phyloP scores from a whole-genome alignment of 1,140 invertebrate genomes.

The Diorhabda elongata region DNA sequence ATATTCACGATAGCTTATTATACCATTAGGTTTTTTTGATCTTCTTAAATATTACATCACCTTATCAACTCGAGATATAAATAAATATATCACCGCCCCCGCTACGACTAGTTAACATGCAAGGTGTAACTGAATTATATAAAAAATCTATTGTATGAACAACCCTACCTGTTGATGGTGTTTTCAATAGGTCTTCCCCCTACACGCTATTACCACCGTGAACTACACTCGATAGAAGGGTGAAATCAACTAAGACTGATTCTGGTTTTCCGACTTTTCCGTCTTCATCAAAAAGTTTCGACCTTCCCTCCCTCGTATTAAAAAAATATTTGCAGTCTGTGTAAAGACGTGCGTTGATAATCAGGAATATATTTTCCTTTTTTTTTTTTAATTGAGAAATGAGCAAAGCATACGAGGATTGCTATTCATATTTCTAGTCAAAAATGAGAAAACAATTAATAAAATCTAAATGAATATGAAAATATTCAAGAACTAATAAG shows the following conservation, averaged over 20 bases:
- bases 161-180: constrained; percentile 16
- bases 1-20: no score
- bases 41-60: background rate
- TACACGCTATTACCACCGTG: constrained; percentile 7
- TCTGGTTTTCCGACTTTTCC: constrained; percentile 4
- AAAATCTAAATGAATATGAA: no score
- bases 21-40: no score
- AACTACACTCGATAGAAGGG: constrained; percentile 3
- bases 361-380: background rate
- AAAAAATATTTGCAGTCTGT: background rate
- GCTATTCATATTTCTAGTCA: no score
- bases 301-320: background rate
- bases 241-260: constrained; percentile 6
- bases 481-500: no score
- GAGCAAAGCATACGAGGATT: no score
- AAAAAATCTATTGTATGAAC: background rate
- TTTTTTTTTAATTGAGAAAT: no score
- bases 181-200: constrained; percentile 10
- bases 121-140: background rate
- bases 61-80: background rate
- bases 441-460: no score
- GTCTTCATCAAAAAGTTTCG: background rate
- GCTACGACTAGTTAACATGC: no score
- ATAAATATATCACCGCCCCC: background rate
- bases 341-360: background rate